Base-by-base conservation (phyloP, 2,797 vertebrate species). In the Schizopygopsis pylzovi region DNA sequence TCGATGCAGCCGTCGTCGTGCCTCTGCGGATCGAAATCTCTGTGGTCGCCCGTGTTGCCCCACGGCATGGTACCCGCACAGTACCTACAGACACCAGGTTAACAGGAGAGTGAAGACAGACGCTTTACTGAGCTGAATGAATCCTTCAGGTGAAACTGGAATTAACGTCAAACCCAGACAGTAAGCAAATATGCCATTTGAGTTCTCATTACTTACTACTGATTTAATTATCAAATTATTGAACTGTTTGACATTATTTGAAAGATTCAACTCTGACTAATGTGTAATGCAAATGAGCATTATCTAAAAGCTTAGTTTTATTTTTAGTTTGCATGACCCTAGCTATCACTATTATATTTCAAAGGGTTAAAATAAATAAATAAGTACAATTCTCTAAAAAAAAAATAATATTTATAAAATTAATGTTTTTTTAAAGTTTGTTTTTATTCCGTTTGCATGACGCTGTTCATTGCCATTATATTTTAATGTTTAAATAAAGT, bases 31-130 rank as follows among this genome's bases (percentile, higher is more conserved):
- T 99, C 98, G 82, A 99, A 99, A 91, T 99, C 98, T 78, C 97
- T 95, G 91, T 99, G 98, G 89, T 99, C 98, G 0, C 97, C 97
- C 0, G 98, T 98, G 93, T 99, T 99, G 43, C 98, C 98, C 98
- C 98, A 99, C n/a, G 98, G 98, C 98, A 98, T 98, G 88, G 98
- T 99, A 94, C 98, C 98, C 75, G 98, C 98, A 95, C 98, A 99
- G 93, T 99, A 99, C 95, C 98, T 99, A 73, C 11, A 54, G 39
- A 20, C 15, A 16, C 13, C 49, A 52, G 49, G 49, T 16, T 52
- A 52, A 49, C 71, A 33, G 33, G 33, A 33, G 33, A 33, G 33
- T 33, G 33, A 33, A 33, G 33, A 33, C 33, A 33, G 33, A 33
- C 33, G 7, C 10, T n/a, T 63, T 28, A 63, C 15, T 65, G 2